Evolutionary conservation across 2,888 invertebrate genomes (phyloP).

Genomic region (Lamellibrachia satsuma): DNA sequence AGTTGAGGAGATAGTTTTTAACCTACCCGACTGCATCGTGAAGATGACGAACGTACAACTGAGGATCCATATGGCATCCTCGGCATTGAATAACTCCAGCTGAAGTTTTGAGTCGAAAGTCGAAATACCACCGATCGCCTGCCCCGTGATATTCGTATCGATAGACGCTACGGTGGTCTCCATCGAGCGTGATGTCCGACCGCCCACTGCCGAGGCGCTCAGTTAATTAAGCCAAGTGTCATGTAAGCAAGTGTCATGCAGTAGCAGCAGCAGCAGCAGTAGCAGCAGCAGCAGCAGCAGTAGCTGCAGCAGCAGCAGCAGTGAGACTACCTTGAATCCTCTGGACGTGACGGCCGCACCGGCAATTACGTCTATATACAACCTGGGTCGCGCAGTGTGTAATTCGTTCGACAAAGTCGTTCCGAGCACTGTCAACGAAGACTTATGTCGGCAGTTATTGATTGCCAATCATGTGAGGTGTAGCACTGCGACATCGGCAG

Average conservation of each 20-base stretch:
- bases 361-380: neutral
- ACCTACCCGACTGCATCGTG: slow-evolving; percentile 88
- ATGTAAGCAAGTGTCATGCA: no score
- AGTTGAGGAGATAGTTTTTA: neutral
- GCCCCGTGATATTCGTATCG: neutral
- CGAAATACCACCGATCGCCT: neutral
- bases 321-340: neutral
- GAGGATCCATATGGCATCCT: slow-evolving; percentile 89
- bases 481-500: neutral
- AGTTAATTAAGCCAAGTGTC: neutral
- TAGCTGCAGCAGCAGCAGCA: no score
- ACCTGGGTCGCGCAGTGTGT: neutral
- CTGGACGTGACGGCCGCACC: neutral
- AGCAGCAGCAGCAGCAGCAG: no score
- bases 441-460: neutral
- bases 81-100: slow-evolving; percentile 57
- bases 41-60: slow-evolving; percentile 88
- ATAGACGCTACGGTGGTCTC: neutral
- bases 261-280: no score
- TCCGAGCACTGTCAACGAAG: neutral
- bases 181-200: neutral
- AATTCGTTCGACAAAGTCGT: neutral
- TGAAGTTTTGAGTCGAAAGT: neutral
- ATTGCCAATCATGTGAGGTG: neutral
- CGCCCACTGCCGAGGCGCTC: neutral